These are phyloP conservation scores for Drosophila rellima DNA, from an alignment of 2,888 invertebrate genomes.

Conservation along the genomic window DNA sequence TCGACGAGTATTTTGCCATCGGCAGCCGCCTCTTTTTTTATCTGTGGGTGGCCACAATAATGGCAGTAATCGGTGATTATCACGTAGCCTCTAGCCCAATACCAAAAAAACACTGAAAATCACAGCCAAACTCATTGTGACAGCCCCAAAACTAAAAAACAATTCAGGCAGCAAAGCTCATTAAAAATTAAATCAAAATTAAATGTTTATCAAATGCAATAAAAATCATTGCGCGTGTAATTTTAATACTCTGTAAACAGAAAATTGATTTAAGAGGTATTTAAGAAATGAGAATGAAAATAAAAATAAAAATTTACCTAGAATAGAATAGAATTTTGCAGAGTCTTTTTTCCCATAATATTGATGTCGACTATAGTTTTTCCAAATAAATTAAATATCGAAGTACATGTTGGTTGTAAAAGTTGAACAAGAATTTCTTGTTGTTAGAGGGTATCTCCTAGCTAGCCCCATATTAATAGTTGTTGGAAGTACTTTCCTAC, in stretches of 20 bases:
- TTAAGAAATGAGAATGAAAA: not conserved
- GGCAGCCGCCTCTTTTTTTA: conserved; percentile 36
- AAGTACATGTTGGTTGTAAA: not conserved
- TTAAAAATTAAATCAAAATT: conserved; percentile 78
- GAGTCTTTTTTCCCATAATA: not conserved
- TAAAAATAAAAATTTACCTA: not conserved
- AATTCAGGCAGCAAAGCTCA: conserved; percentile 61
- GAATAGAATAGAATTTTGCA: not conserved
- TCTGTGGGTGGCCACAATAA: conserved; percentile 72
- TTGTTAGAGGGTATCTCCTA: not conserved
- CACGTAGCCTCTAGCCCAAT: conserved; percentile 51
- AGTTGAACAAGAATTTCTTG: not conserved
- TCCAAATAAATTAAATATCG: not conserved
- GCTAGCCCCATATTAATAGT: not conserved
- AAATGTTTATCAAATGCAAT: conserved; percentile 76
- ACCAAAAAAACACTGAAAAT: conserved; percentile 15
- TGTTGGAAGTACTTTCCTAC: not conserved
- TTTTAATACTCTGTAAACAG: conserved; percentile 29
- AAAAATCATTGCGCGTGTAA: conserved; percentile 66
- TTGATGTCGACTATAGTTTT: too few species aligned
- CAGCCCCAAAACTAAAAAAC: conserved; percentile 44
- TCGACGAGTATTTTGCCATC: conserved; percentile 33
- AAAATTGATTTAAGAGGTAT: not conserved
- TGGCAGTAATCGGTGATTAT: conserved; percentile 69
- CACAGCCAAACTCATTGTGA: conserved; percentile 43